phyloP scores from a whole-genome alignment of 2,888 invertebrate species.

The Ceriagrion tenellum region DNA sequence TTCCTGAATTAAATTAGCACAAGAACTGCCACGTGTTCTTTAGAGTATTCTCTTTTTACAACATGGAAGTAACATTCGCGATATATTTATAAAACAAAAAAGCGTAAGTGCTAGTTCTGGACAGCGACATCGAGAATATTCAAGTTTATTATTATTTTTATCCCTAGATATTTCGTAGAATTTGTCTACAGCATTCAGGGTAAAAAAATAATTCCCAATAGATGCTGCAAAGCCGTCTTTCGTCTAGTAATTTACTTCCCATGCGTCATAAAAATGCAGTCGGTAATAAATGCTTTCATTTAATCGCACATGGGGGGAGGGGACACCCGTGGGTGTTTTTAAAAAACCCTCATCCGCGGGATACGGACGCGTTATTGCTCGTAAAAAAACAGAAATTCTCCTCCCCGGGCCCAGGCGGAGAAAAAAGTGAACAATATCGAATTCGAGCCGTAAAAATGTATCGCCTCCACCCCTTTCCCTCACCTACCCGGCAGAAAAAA shows the following conservation, averaged over 20 bases:
- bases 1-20: no score
- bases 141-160: no score
- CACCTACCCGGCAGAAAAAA: background rate
- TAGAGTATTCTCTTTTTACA: no score
- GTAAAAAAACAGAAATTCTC: conserved; percentile 30
- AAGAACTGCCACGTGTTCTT: no score
- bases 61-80: no score
- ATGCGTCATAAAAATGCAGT: background rate
- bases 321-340: background rate
- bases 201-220: background rate
- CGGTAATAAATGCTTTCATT: conserved; percentile 24
- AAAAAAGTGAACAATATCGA: conserved; percentile 29
- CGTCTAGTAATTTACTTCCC: background rate
- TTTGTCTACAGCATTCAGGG: background rate
- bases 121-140: no score
- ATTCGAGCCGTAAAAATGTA: conserved; percentile 21
- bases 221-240: background rate
- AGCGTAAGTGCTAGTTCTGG: no score
- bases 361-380: background rate
- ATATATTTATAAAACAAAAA: no score
- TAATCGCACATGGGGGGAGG: background rate
- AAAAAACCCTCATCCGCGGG: background rate
- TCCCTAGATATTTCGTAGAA: no score
- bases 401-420: background rate
- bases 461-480: background rate